phyloP scores from a whole-genome alignment of 2,113 vertebrate genomes.

The Pardalotus punctatus region DNA sequence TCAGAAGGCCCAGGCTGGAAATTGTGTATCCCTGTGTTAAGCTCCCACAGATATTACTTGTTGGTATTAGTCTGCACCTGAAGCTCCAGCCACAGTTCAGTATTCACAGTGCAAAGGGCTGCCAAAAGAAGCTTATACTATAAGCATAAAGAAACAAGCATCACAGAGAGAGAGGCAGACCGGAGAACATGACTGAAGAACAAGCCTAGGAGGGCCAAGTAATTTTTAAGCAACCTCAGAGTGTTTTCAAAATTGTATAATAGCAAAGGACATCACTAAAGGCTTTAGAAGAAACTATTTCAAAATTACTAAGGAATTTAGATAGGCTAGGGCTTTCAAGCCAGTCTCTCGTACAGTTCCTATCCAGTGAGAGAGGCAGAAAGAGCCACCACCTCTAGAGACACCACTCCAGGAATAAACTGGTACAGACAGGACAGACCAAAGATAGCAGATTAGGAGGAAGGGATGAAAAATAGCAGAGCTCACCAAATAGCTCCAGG shows the following conservation, averaged over 20 bases:
- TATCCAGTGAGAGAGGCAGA: background rate
- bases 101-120: background rate
- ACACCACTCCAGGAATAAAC: background rate
- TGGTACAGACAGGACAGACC: background rate
- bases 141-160: background rate
- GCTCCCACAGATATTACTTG: background rate
- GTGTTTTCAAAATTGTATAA: background rate
- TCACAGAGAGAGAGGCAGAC: background rate
- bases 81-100: background rate
- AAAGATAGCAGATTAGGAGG: background rate
- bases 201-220: background rate
- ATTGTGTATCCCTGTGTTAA: background rate
- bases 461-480: background rate
- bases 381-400: background rate
- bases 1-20: background rate
- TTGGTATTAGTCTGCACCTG: background rate
- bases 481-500: background rate
- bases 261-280: background rate
- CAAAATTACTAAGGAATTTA: background rate
- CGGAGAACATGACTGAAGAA: background rate
- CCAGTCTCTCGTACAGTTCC: background rate
- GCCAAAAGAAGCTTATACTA: background rate
- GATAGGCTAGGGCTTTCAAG: background rate
- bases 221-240: background rate
- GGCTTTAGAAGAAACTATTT: background rate